Evolutionary conservation across 2,113 vertebrate genomes (phyloP), one percentile per base, ranked within the genome.

Genomic region (Chamaea fasciata): DNA sequence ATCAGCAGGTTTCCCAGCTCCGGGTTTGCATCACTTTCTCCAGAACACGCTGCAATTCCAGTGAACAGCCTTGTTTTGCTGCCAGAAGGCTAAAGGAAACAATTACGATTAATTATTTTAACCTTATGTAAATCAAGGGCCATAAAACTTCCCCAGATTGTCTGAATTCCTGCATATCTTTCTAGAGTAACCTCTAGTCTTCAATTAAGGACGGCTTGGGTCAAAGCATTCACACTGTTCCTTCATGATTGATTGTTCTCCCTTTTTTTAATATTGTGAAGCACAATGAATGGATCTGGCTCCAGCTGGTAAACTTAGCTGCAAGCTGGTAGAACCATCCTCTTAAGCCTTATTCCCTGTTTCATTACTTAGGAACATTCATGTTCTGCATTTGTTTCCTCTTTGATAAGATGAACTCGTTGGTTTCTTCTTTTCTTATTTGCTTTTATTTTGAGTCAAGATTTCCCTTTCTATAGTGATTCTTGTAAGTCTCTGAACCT

Each of bases 1-100:
- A 92, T 93, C 90, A 94, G 93, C 96, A 94, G 68, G 52, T 95
- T 97, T 92, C 47, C 30, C 52, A 90, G 7, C 59, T 75, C 28
- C 0, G 8, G 12, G 42, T 89, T 89, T 79, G 30, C 56, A 42
- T 47, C 2, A 3, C 35, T 27, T 84, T 91, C 79, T 92, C 27
- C 23, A 47, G 71, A 94, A 78, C 23, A 5, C 3, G 14, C 30
- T 94, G 55, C 20, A 15, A 1, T 44, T 80, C 37, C 76, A 75
- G 47, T 87, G 42, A 94, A 89, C 73, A 93, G 55, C 15, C 47
- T 90, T 75, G 55, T 86, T 90, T 85, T 81, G 89, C 80, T 92
- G 27, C 71, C 42, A 57, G 67, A 57, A 71, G 37, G 60, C 71
- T 80, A 78, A 71, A 93, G 80, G 73, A 96, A 97, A 84, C 24